These are phyloP conservation scores for Pelecanus crispus DNA, from an alignment of 2,113 vertebrate species.

Conservation along the genomic window DNA sequence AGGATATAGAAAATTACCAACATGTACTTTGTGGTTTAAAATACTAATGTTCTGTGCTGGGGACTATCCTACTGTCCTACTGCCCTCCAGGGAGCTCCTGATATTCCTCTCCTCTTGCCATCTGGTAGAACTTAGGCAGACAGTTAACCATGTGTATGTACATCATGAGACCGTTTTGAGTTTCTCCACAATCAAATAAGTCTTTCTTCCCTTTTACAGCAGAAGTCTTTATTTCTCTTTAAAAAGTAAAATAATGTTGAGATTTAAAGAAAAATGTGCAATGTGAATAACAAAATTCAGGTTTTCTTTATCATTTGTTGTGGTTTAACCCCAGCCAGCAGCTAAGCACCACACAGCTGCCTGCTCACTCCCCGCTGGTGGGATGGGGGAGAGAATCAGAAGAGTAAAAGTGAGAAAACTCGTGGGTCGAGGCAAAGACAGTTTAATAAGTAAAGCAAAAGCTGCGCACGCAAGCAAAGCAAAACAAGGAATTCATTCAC, in stretches of 20 bases:
- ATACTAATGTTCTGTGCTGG: rapidly evolving
- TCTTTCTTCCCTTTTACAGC: neutral
- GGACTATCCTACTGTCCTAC: neutral
- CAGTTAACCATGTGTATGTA: neutral
- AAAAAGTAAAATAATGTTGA: neutral
- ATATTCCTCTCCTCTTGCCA: neutral
- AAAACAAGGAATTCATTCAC: too few relatives aligned
- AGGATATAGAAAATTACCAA: neutral
- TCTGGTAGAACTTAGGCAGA: neutral
- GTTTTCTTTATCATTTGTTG: neutral
- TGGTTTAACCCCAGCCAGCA: too few relatives aligned
- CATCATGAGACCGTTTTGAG: neutral
- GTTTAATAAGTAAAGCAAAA: too few relatives aligned
- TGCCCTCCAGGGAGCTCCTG: neutral
- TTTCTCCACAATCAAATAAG: neutral
- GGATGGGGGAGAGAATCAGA: too few relatives aligned
- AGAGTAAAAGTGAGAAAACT: too few relatives aligned
- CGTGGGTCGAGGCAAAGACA: too few relatives aligned
- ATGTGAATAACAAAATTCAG: neutral
- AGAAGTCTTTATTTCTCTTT: neutral
- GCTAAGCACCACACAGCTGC: too few relatives aligned
- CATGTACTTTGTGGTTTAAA: neutral
- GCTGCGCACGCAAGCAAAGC: too few relatives aligned
- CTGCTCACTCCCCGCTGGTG: too few relatives aligned
- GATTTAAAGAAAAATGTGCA: neutral